Evolutionary conservation across 2,888 invertebrate species (phyloP).

Genomic region (Troilus luridus): DNA sequence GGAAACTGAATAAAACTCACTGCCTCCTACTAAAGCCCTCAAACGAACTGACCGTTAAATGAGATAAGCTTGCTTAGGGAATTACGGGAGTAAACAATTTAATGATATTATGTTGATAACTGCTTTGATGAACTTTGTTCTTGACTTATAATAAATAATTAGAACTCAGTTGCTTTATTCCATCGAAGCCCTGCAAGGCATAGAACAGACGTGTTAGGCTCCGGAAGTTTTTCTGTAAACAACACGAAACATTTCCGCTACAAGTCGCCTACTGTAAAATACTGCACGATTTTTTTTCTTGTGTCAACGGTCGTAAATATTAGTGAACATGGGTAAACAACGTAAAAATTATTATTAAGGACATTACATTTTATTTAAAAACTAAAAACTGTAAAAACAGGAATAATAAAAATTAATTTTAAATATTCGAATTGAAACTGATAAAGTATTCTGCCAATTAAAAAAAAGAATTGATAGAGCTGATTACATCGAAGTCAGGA

Average conservation of each 20-base stretch:
- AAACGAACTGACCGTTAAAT: conserved; percentile 22
- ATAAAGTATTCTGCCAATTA: too few relatives aligned
- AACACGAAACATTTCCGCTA: conserved; percentile 46
- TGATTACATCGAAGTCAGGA: too few relatives aligned
- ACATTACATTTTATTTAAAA: background rate
- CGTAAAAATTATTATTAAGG: background rate
- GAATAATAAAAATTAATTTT: background rate
- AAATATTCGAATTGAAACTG: background rate
- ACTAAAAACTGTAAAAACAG: background rate
- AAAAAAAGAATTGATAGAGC: too few relatives aligned
- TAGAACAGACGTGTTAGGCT: background rate
- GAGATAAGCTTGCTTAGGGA: background rate
- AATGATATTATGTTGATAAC: conserved; percentile 8
- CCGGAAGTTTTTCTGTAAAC: conserved; percentile 42
- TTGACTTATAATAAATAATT: background rate
- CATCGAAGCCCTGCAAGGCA: background rate
- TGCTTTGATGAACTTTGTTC: conserved; percentile 25
- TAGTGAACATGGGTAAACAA: background rate
- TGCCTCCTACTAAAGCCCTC: background rate
- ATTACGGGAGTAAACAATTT: conserved; percentile 13
- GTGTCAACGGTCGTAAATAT: background rate
- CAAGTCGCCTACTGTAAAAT: background rate
- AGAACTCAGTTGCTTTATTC: background rate
- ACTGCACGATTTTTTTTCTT: background rate
- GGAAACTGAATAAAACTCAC: background rate